Evolutionary conservation across 2,797 vertebrate genomes (phyloP), one percentile per base, ranked within the genome.

Genomic region (Ataeniobius toweri): DNA sequence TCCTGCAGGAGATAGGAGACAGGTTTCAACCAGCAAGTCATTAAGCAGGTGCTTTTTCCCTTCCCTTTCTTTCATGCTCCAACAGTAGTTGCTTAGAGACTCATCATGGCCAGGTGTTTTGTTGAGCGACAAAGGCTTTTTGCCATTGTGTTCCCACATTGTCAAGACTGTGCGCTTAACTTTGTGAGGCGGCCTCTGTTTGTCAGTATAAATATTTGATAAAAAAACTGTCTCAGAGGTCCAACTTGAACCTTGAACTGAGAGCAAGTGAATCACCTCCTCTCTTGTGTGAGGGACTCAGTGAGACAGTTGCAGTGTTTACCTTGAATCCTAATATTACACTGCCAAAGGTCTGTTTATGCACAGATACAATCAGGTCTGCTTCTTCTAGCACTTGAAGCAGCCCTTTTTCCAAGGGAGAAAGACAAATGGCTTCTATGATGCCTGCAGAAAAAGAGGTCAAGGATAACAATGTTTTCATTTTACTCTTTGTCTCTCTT

Each of bases 41-140:
- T 90, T 78, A 88, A 78, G 75, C 48, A 41, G 46, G 70, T 56
- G 59, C 74, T 56, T 41, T 72, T 83, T 85, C 70, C 63, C 48
- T 76, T 61, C 85, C 74, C 78, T 63, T 86, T 71, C 7, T 79
- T 80, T 83, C 82, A 83, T 76, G 76, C 84, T 59, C 85, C 79
- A 73, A 82, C 68, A 78, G 86, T 28, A 22, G 94, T 94, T 95
- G 94, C 93, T 93, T 93, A 74, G 94, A 94, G 89, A 95, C 92
- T 78, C 81, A 80, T 80, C 80, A 81, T 56, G 79, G 84, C 80
- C 89, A 89, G 89, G 77, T 89, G 88, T 86, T 69, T 89, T 79
- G 81, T 85, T 89, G 78, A 92, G 74, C 75, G 81, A 85, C 82
- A 87, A 77, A 90, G 69, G 48, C 63, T 79, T 80, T 85, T 78